Percentiles rank a stretch among this genome's conserved stretches.
Evolutionary conservation across 1,140 invertebrate genomes (phyloP).

Genomic region (Araneus ventricosus): DNA sequence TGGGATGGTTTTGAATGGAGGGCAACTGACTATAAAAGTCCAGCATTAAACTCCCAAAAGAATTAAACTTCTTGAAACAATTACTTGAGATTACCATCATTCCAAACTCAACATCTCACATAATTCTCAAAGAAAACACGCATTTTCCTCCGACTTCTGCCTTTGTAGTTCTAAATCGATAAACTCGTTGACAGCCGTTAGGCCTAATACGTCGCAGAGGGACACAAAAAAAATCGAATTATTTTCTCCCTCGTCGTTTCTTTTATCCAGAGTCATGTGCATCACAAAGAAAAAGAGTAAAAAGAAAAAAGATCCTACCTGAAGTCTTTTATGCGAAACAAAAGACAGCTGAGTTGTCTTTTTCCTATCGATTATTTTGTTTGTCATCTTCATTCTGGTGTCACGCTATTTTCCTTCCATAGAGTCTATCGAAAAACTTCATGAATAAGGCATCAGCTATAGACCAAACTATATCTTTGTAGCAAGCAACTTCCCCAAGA

Average conservation of each 20-base stretch:
- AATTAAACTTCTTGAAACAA: not conserved
- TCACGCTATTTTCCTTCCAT: not conserved
- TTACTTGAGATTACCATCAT: not conserved
- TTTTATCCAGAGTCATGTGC: conserved; percentile 8
- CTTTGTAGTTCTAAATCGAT: not conserved
- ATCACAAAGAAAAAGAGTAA: not conserved
- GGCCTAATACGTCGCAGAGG: not conserved
- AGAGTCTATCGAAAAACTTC: not conserved
- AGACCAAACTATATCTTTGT: conserved; percentile 1
- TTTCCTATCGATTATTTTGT: conserved; percentile 17
- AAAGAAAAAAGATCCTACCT: not conserved
- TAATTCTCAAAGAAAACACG: not conserved
- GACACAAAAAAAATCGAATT: not conserved
- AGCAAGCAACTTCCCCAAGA: not conserved
- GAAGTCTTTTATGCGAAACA: conserved; percentile 33
- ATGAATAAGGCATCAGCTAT: conserved; percentile 17
- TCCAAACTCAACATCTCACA: not conserved
- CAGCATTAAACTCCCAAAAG: no score
- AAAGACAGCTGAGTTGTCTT: not conserved
- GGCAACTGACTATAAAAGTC: not conserved
- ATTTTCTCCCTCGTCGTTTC: not conserved
- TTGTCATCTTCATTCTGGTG: conserved; percentile 14
- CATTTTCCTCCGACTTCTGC: not conserved
- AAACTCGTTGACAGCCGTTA: conserved; percentile 19
- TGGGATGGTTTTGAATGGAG: not conserved